These are phyloP conservation scores for Andricus curvator DNA, from an alignment of 2,888 invertebrate genomes.

Conservation along the genomic window DNA sequence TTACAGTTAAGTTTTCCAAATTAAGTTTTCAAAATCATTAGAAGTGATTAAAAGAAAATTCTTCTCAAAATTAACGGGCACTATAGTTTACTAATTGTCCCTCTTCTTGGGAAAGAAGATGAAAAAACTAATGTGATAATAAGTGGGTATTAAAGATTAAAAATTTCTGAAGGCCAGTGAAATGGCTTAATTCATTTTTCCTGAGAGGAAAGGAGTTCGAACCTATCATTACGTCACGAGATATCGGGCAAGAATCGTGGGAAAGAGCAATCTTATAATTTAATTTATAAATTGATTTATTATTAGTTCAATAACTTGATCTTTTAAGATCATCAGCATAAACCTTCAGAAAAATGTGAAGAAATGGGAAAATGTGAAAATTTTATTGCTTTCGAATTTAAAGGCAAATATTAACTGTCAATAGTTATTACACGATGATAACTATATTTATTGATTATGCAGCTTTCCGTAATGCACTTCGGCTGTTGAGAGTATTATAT, in stretches of 20 bases:
- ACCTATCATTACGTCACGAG: neutral
- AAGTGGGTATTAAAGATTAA: neutral
- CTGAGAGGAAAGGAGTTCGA: neutral
- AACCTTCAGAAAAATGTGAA: neutral
- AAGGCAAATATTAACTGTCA: neutral
- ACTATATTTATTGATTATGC: constrained; percentile 38
- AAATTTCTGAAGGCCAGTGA: neutral
- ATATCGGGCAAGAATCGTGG: constrained; percentile 15
- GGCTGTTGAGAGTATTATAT: constrained; percentile 23
- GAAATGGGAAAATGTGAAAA: neutral
- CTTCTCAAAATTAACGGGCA: neutral
- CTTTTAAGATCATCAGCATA: neutral
- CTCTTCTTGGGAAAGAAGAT: neutral
- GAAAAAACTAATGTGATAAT: neutral
- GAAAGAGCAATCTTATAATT: constrained; percentile 14
- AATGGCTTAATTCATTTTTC: neutral
- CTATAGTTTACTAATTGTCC: neutral
- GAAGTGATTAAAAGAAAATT: neutral
- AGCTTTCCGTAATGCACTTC: constrained; percentile 12
- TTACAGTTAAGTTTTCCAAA: no score
- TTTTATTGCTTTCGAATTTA: neutral
- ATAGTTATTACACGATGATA: neutral
- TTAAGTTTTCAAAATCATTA: neutral
- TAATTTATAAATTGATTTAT: constrained; percentile 17
- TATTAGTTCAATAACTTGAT: neutral